phyloP scores from a whole-genome alignment of 2,888 invertebrate species.

The Tiliacea citrago region DNA sequence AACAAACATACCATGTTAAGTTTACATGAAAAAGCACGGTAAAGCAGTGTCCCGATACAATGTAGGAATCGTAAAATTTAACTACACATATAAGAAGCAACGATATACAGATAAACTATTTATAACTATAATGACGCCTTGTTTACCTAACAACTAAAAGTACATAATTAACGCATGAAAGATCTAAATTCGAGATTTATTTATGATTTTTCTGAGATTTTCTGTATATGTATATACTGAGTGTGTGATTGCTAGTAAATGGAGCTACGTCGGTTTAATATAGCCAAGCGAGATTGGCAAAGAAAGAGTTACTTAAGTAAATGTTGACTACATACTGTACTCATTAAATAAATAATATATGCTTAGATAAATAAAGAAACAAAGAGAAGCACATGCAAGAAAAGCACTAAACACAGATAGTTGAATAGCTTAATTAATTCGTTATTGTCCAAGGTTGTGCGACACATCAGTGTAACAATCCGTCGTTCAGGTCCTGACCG shows the following conservation, averaged over 20 bases:
- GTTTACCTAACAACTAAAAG: slow-evolving; percentile 53
- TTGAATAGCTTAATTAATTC: slow-evolving; percentile 65
- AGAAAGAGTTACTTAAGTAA: slow-evolving; percentile 14
- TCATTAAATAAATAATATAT: slow-evolving; percentile 41
- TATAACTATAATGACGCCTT: slow-evolving; percentile 64
- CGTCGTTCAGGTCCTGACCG: slow-evolving; percentile 89
- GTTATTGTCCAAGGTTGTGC: slow-evolving; percentile 68
- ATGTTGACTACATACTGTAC: slow-evolving; percentile 27
- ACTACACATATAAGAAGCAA: slow-evolving; percentile 83
- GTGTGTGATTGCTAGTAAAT: slow-evolving; percentile 49
- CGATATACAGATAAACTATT: slow-evolving; percentile 73
- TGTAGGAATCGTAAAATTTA: slow-evolving; percentile 67
- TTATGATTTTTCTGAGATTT: slow-evolving; percentile 38
- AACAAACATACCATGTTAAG: slow-evolving; percentile 7
- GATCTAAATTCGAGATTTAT: slow-evolving; percentile 50
- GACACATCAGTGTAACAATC: slow-evolving; percentile 86
- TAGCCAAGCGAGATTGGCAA: slow-evolving; percentile 46
- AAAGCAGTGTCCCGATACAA: slow-evolving; percentile 77
- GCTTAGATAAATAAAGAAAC: slow-evolving; percentile 33
- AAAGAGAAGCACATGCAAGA: slow-evolving; percentile 65
- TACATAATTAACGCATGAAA: slow-evolving; percentile 59
- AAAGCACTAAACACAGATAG: slow-evolving; percentile 61
- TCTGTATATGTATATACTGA: slow-evolving; percentile 53
- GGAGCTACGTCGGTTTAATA: slow-evolving; percentile 24
- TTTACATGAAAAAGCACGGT: slow-evolving; percentile 45